Evolutionary conservation across 2,888 invertebrate genomes (phyloP).

Genomic region (Deladenus siricidicola): DNA sequence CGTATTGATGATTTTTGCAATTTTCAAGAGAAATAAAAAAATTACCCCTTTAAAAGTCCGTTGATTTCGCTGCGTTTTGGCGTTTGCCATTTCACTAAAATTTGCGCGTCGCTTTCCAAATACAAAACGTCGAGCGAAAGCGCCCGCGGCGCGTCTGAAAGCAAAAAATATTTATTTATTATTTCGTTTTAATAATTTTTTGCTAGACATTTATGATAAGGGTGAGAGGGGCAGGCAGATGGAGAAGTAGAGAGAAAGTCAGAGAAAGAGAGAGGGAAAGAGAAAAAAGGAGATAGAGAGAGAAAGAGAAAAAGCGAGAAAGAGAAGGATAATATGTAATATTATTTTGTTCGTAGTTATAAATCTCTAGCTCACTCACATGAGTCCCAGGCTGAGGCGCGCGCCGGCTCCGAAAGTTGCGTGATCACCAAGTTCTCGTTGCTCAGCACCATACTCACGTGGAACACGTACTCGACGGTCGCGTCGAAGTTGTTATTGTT

Average conservation of each 20-base stretch:
- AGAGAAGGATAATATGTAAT: too few species aligned
- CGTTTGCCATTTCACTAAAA: slow-evolving; percentile 1
- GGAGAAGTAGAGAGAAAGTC: too few species aligned
- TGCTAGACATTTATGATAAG: background rate
- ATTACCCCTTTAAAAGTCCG: slow-evolving; percentile 1
- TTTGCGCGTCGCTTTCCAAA: background rate
- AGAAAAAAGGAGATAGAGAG: too few species aligned
- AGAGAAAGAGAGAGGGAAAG: too few species aligned
- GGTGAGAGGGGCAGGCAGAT: too few species aligned
- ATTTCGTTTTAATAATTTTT: background rate
- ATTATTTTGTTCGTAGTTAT: background rate
- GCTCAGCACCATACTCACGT: slow-evolving; percentile 4
- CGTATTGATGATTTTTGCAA: too few species aligned
- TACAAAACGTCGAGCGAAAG: background rate
- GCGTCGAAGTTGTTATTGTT: slow-evolving; percentile 3
- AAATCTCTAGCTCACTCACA: background rate
- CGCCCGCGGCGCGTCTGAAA: background rate
- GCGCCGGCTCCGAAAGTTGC: background rate
- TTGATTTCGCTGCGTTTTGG: background rate
- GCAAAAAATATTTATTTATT: too few species aligned
- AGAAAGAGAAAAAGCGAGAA: too few species aligned
- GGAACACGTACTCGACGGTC: slow-evolving; percentile 5
- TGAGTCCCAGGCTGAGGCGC: background rate
- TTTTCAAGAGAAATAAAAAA: background rate
- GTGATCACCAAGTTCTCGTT: slow-evolving; percentile 4